These are phyloP conservation scores for Pseudopodoces humilis DNA, from an alignment of 2,113 vertebrate species.

Conservation along the genomic window DNA sequence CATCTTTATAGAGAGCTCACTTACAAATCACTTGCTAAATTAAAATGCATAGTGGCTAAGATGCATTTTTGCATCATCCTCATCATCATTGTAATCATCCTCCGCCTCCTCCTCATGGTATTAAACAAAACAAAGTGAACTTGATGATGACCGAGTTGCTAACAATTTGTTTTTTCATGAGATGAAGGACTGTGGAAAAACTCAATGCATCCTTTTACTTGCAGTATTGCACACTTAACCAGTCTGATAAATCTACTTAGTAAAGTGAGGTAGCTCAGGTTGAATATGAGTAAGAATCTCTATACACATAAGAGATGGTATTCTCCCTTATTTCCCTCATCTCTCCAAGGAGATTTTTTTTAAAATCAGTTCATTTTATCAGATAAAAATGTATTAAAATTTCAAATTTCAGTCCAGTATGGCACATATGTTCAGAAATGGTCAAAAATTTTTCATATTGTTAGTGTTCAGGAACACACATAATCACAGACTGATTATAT, in stretches of 20 bases:
- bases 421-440: neutral
- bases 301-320: neutral
- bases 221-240: neutral
- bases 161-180: neutral
- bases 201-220: neutral
- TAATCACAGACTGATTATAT: too few relatives aligned
- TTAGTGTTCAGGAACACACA: too few relatives aligned
- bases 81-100: neutral
- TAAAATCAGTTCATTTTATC: neutral
- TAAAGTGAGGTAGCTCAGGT: neutral
- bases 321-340: neutral
- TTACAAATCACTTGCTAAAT: neutral
- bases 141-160: neutral
- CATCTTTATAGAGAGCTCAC: neutral
- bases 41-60: neutral
- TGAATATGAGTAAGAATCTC: neutral
- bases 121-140: neutral
- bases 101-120: neutral
- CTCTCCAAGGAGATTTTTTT: neutral
- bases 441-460: rapidly evolving
- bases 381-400: neutral
- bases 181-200: neutral
- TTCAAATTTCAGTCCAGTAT: neutral
- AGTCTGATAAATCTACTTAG: neutral
- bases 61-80: neutral